phyloP scores from a whole-genome alignment of 2,888 invertebrate genomes.

The Agrochola lychnidis region DNA sequence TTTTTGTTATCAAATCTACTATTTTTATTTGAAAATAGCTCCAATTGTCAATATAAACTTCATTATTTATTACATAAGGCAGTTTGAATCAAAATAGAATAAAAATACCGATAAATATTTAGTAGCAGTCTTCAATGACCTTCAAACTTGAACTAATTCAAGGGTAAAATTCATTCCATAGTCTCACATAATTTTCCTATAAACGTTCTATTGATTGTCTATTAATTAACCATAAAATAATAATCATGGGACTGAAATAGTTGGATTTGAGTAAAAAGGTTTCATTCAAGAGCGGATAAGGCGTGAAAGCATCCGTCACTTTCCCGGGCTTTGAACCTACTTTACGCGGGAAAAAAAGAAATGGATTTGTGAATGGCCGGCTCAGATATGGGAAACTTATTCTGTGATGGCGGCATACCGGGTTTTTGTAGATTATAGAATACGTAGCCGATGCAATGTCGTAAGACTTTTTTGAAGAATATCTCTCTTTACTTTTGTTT shows the following conservation, averaged over 20 bases:
- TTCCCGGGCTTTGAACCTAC: conserved; percentile 61
- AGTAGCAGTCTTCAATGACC: conserved; percentile 14
- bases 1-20: neutral
- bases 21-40: neutral
- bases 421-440: conserved; percentile 37
- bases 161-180: conserved; percentile 20
- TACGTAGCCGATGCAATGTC: conserved; percentile 14
- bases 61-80: neutral
- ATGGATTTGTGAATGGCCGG: conserved; percentile 61
- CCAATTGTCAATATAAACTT: neutral
- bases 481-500: conserved; percentile 28
- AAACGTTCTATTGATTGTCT: conserved; percentile 35
- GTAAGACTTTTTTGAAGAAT: conserved; percentile 17
- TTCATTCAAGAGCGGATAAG: conserved; percentile 62
- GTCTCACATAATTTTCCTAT: conserved; percentile 20
- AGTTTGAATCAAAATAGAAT: neutral
- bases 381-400: conserved; percentile 62
- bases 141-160: conserved; percentile 21
- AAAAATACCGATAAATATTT: conserved; percentile 7
- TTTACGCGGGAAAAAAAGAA: conserved; percentile 58
- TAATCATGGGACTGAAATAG: conserved; percentile 64
- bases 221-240: conserved; percentile 58
- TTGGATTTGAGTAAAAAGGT: conserved; percentile 62
- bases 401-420: conserved; percentile 43
- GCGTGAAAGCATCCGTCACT: conserved; percentile 66